Base-by-base conservation (phyloP, 1,140 invertebrate species). In the Brevipalpus yothersi region DNA sequence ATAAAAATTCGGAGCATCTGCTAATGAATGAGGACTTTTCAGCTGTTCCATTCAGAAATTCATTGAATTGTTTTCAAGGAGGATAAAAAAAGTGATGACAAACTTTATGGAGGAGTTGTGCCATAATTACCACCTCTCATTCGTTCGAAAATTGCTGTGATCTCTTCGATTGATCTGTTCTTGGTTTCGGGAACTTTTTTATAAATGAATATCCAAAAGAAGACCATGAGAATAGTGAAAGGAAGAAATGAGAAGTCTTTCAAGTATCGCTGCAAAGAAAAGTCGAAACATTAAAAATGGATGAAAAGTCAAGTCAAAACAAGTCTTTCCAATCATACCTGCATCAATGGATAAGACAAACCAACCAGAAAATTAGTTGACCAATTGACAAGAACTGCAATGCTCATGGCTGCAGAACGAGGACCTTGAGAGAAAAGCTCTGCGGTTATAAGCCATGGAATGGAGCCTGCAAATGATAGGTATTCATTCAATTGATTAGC, bases 381-480 rank as follows among this genome's bases (percentile, higher is more conserved):
- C 93, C 94, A 98, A 77, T 98, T 98, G 73, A 94, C 85, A 64
- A 96, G 78, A 31, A 94, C 91, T 21, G 92, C 89, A 65, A 98
- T 89, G 64, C 90, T 92, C 84, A 96, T 96, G 64, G 94, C 94
- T 60, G 89, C 88, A 39, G 92, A 88, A 63, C 93, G 76, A 13
- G 93, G 88, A 47, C 88, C 90, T 73, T 97, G 92, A 9, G 89
- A 87, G 75, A 99, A 98, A 45, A 98, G 77, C 72, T 99, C 94
- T 43, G 92, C 89, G 9, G 92, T 95, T 68, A 96, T 97, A 80
- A 98, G 84, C 93, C 93, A 97, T 0, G 94, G 93, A 68, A 98
- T 97, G 23, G 92, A 92, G 53, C 92, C 75, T 72, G 43, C 9
- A 59, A 56, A 41, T 31, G 12, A 56, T 31, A 13, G 4, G 12